These are phyloP conservation scores for Olivierus martensii DNA, from an alignment of 1,140 invertebrate genomes.

Conservation along the genomic window DNA sequence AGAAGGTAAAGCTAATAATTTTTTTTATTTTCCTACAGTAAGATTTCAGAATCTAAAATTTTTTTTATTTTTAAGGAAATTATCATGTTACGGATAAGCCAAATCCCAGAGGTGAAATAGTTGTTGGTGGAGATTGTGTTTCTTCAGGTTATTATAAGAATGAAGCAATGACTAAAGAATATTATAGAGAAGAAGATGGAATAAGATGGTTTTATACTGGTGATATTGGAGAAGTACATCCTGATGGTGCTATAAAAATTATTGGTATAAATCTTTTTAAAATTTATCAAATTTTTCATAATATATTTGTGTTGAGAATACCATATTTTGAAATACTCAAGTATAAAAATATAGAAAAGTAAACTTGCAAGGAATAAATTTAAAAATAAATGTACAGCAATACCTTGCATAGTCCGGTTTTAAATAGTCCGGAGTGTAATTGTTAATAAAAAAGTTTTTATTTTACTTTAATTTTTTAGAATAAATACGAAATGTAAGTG, in stretches of 20 bases:
- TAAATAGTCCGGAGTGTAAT: too few relatives aligned
- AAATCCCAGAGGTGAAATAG: conserved; percentile 39
- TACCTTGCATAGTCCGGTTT: too few relatives aligned
- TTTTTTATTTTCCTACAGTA: not conserved
- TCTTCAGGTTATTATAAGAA: conserved; percentile 41
- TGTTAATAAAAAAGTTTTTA: too few relatives aligned
- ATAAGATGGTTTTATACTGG: conserved; percentile 38
- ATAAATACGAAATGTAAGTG: too few relatives aligned
- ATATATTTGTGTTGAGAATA: too few relatives aligned
- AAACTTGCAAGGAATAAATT: too few relatives aligned
- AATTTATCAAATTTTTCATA: too few relatives aligned
- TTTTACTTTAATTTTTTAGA: too few relatives aligned
- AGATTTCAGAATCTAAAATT: not conserved
- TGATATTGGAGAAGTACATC: conserved; percentile 40
- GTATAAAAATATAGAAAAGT: too few relatives aligned
- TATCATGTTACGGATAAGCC: conserved; percentile 37
- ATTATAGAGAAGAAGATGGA: conserved; percentile 33
- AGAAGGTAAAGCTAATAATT: conserved; percentile 20
- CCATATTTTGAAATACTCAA: too few relatives aligned
- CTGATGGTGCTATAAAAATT: conserved; percentile 37
- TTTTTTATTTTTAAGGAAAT: conserved; percentile 25
- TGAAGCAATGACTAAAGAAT: conserved; percentile 35
- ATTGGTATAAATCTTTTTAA: conserved; percentile 19
- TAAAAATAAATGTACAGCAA: too few relatives aligned
- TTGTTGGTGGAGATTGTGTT: conserved; percentile 39